Evolutionary conservation across 2,797 vertebrate genomes (phyloP), one percentile per base, ranked within the genome.

Genomic region (Myripristis murdjan): DNA sequence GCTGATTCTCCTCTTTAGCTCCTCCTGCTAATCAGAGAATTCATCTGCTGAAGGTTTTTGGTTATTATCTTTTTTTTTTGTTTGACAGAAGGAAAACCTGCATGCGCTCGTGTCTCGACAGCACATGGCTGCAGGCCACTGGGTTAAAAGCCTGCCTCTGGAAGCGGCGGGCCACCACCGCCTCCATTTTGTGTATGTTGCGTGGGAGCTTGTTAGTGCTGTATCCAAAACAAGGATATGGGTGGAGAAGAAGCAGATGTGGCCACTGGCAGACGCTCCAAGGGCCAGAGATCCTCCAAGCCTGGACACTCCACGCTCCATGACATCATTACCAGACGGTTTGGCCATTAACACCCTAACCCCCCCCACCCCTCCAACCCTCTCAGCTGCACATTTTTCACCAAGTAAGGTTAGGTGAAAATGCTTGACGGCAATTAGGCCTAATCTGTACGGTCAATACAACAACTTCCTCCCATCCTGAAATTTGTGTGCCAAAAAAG

Each of bases 211-310:
- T 85, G 85, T 87, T 89, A 85, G 84, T 43, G 12, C 70, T 57
- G 89, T 90, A 87, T 92, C 85, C 90, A 92, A 83, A 92, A 86
- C 90, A 92, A 89, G 86, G 70, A 68, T 48, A 85, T 71, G 87
- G 84, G 73, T 76, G 86, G 82, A 84, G 84, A 75, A 73, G 69
- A 88, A 91, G 68, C 91, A 93, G 90, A 92, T 90, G 88, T 92
- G 86, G 73, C 81, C 71, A 51, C 43, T 91, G 89, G 89, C 87
- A 83, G 78, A 67, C 68, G 61, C 49, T 73, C 71, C 63, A 41
- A 10, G 33, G 78, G 67, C 46, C 9, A 62, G 61, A 79, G 75
- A 90, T 77, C 73, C 79, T 86, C 79, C 55, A 51, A 70, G 70
- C 79, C 71, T 70, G 86, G 83, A 88, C 83, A 76, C 69, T 72